Conservation (phyloP, 2,113 vertebrate species). For the Apteryx owenii region DNA sequence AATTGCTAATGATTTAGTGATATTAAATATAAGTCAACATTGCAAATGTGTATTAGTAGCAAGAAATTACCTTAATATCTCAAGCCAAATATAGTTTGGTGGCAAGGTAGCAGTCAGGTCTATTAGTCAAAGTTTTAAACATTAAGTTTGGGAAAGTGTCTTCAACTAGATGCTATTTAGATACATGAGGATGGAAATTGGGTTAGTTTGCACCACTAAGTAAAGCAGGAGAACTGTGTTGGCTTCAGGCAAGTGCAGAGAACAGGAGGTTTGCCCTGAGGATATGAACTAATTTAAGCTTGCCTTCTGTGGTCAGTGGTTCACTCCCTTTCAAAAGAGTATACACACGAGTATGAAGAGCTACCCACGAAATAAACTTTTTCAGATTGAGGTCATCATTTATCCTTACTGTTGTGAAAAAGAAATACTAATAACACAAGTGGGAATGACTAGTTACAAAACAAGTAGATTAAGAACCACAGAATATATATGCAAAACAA, state of each 20-base stretch:
- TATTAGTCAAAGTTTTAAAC: neutral
- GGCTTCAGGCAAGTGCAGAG: conserved; percentile 47
- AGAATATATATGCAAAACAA: neutral
- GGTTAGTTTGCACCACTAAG: conserved; percentile 49
- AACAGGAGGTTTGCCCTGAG: conserved; percentile 58
- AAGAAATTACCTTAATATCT: neutral
- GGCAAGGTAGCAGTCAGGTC: neutral
- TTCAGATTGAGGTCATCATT: conserved; percentile 42
- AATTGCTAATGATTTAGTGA: neutral
- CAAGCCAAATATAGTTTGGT: neutral
- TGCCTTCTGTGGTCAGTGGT: conserved; percentile 58
- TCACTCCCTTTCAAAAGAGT: conserved; percentile 44
- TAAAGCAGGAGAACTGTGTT: conserved; percentile 28
- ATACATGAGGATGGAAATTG: conserved; percentile 12
- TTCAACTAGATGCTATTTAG: neutral
- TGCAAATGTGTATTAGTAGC: neutral
- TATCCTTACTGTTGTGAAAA: neutral
- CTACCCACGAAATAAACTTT: conserved; percentile 37
- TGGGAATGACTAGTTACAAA: neutral
- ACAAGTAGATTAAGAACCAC: neutral
- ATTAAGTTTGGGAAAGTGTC: neutral
- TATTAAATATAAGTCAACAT: neutral
- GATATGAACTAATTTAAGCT: conserved; percentile 66
- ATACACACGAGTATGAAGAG: conserved; percentile 39
- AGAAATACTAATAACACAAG: neutral